Evolutionary conservation across 2,888 invertebrate genomes (phyloP).

Genomic region (Lepidonotus clava): DNA sequence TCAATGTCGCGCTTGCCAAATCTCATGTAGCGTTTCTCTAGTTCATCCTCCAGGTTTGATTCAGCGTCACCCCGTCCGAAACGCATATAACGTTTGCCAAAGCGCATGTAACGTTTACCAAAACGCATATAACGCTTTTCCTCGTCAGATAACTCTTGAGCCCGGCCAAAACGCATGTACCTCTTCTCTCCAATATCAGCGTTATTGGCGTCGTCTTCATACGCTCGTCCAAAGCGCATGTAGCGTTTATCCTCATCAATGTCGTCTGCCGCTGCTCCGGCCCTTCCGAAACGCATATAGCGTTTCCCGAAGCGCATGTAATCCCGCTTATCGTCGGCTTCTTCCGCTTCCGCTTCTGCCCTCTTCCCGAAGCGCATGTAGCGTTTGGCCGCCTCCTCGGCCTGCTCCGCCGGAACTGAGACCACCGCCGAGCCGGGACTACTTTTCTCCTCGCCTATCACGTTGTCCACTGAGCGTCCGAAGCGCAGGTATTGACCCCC

Average conservation of each 20-base stretch:
- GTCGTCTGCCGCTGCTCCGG: constrained; percentile 54
- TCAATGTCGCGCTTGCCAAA: constrained; percentile 64
- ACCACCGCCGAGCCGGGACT: constrained; percentile 61
- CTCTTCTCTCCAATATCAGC: constrained; percentile 58
- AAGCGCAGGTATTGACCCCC: constrained; percentile 67
- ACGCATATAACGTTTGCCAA: constrained; percentile 65
- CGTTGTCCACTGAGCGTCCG: constrained; percentile 62
- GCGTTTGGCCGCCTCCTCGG: constrained; percentile 70
- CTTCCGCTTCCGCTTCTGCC: constrained; percentile 59
- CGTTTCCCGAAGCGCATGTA: constrained; percentile 69
- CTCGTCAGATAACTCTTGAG: constrained; percentile 55
- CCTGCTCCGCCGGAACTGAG: constrained; percentile 61
- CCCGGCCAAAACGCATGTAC: constrained; percentile 53
- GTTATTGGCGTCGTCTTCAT: constrained; percentile 61
- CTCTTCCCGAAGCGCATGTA: constrained; percentile 67
- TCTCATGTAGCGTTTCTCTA: constrained; percentile 72
- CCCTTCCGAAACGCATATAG: constrained; percentile 64
- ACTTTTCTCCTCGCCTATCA: constrained; percentile 51
- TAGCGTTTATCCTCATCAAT: constrained; percentile 62
- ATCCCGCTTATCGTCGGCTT: constrained; percentile 42
- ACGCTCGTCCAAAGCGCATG: constrained; percentile 63
- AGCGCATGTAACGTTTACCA: constrained; percentile 62
- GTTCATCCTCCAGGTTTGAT: not conserved
- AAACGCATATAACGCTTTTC: constrained; percentile 65
- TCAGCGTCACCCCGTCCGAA: constrained; percentile 58